Base-by-base conservation (phyloP, 2,113 vertebrate genomes). In the Indicator maculatus region DNA sequence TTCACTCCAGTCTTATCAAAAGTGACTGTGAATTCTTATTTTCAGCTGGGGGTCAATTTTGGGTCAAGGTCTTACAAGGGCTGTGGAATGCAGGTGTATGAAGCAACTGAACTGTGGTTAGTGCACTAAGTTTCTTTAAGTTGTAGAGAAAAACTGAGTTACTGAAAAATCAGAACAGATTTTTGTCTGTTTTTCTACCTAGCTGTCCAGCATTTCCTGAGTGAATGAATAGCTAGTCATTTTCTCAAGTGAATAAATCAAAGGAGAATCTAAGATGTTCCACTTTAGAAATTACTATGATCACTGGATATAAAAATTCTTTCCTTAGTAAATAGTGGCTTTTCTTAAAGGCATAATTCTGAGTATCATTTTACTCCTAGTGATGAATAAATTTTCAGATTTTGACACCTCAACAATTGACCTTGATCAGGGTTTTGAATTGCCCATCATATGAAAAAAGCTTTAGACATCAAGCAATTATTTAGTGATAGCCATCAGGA, bases 401-500 rank as follows among this genome's bases (percentile, higher is more conserved):
- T 84, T 93, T 66, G 96, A 96, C 97, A 97, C 92, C 91, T 96
- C 90, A 71, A 83, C 94, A 76, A 82, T 95, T 97, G 97, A 98
- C 97, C 95, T 98, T 97, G 97, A 97, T 89, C 93, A 96, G 97
- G 90, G 88, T 97, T 97, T 96, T 96, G 78, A 97, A 83, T 84
- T 96, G 94, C 90, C 53, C 8, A 0, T 93, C 84, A 72, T 39
- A 77, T 89, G 92, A 95, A 96, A 96, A 94, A 67, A 94, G 94
- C 80, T 95, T 89, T 87, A 97, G 97, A 96, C 96, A 97, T 50
- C 85, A 93, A 95, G 96, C 96, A 98, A 98, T 98, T 98, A 98
- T 70, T 80, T 53, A 47, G 94, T 95, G 95, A 98, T 73, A 93
- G 96, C 94, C 94, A 50, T 98, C 97, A 97, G 30, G 83, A 87